Evolutionary conservation across 2,888 invertebrate species (phyloP), one percentile per base, ranked within the genome.

Genomic region (Masnerella sp.): DNA sequence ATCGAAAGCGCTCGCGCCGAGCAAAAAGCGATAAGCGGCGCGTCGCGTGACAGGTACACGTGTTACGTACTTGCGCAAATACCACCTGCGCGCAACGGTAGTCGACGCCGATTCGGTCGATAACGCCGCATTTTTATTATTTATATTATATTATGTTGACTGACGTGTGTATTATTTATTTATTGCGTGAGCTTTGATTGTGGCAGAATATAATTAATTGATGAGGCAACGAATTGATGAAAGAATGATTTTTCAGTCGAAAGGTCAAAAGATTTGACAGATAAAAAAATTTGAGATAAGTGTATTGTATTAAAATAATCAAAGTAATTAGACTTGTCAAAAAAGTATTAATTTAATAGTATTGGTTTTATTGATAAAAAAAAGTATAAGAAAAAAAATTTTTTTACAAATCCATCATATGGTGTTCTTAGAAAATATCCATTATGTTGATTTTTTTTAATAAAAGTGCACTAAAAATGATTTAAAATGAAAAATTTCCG

Each of bases 1-100:
- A 69, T 68, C 47, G 61, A 64, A 70, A 67, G 67, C 36, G 51
- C 52, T 52, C 65, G 47, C 69, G 64, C 56, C 49, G 28, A 62
- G 17, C 54, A 59, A 61, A 73, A 70, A 54, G 52, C 49, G 58
- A 75, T 73, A 70, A 75, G 62, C 51, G 54, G 22, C 62, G 32
- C 62, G 68, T 61, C 73, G 71, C 76, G 71, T 74, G 76, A 74
- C 76, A 76, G 74, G 61, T 76, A 74, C 76, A 74, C 74, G 76
- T 76, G 76, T 76, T 61, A 58, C 36, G 56, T 64, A 68, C 74
- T 76, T 71, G 73, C 76, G 68, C 64, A 71, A 74, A 74, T 54
- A 64, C 70, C 65, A 65, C 69, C 74, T 74, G 34, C 70, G 58
- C 52, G 40, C 15, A 59, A 51, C 62, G 11, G 43, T 64, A 62